These are phyloP conservation scores for Drosophila tsacasi DNA, from an alignment of 1,140 invertebrate species.

Conservation along the genomic window DNA sequence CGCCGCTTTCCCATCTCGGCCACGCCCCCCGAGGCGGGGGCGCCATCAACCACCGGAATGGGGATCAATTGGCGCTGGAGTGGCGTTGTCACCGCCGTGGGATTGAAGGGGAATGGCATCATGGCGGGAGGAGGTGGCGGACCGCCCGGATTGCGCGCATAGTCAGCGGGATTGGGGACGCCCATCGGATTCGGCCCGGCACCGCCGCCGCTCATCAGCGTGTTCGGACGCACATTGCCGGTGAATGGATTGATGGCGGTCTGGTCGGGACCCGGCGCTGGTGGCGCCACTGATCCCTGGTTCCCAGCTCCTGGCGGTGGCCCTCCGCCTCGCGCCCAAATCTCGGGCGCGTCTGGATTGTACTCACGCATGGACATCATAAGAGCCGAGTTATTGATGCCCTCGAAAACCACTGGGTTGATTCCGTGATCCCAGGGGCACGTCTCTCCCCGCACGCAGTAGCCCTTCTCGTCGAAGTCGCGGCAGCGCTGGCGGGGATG, in stretches of 20 bases:
- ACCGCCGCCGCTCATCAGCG: conserved; percentile 18
- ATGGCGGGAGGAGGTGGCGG: conserved; percentile 58
- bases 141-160: conserved; percentile 60
- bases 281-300: conserved; percentile 66
- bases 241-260: conserved; percentile 76
- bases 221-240: conserved; percentile 70
- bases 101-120: conserved; percentile 80
- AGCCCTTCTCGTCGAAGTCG: conserved; percentile 92
- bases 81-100: conserved; percentile 73
- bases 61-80: conserved; percentile 88
- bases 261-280: conserved; percentile 52
- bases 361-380: conserved; percentile 89
- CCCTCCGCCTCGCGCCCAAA: conserved; percentile 87
- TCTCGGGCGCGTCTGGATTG: conserved; percentile 94
- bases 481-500: conserved; percentile 78
- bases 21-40: conserved; percentile 35
- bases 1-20: conserved; percentile 73
- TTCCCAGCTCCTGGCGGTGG: conserved; percentile 53
- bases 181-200: conserved; percentile 53
- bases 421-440: conserved; percentile 98
- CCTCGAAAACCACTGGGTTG: conserved; percentile 97
- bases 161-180: conserved; percentile 72
- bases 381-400: conserved; percentile 87
- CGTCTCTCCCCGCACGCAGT: conserved; percentile 97
- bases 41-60: conserved; percentile 87